These are phyloP conservation scores for Cavia aperea DNA, from an alignment of 2,113 vertebrate species.

Conservation along the genomic window DNA sequence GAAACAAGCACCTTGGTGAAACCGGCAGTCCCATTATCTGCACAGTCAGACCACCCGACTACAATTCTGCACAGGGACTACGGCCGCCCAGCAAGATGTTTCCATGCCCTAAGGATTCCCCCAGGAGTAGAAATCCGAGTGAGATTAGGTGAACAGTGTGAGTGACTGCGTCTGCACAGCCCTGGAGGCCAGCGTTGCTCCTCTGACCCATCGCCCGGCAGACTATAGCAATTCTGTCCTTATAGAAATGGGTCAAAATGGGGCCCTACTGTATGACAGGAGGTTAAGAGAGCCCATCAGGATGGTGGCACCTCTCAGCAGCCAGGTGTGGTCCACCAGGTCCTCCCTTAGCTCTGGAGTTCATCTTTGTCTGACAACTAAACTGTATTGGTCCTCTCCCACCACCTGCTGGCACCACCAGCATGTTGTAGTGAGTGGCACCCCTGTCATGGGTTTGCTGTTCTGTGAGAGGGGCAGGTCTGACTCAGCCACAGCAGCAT, in stretches of 20 bases:
- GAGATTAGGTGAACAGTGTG: neutral
- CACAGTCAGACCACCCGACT: neutral
- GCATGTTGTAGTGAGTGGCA: neutral
- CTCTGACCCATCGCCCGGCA: neutral
- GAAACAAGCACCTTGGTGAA: neutral
- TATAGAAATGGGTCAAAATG: too few relatives aligned
- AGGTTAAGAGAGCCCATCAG: neutral
- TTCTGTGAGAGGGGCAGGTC: neutral
- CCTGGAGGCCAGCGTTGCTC: neutral
- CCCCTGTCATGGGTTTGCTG: fast-evolving
- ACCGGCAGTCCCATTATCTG: too few relatives aligned
- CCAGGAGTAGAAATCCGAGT: neutral
- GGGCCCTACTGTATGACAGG: neutral
- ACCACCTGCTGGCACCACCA: neutral
- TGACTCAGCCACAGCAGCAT: neutral
- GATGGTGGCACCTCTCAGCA: neutral
- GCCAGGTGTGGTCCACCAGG: neutral
- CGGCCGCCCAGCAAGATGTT: neutral
- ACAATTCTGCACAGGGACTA: neutral
- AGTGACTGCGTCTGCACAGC: fast-evolving
- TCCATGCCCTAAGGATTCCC: too few relatives aligned
- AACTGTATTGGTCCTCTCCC: neutral
- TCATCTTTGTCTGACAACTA: neutral
- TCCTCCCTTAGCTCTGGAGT: neutral
- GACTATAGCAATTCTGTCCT: neutral